phyloP scores from a whole-genome alignment of 2,797 vertebrate genomes.

The Pipistrellus pygmaeus region DNA sequence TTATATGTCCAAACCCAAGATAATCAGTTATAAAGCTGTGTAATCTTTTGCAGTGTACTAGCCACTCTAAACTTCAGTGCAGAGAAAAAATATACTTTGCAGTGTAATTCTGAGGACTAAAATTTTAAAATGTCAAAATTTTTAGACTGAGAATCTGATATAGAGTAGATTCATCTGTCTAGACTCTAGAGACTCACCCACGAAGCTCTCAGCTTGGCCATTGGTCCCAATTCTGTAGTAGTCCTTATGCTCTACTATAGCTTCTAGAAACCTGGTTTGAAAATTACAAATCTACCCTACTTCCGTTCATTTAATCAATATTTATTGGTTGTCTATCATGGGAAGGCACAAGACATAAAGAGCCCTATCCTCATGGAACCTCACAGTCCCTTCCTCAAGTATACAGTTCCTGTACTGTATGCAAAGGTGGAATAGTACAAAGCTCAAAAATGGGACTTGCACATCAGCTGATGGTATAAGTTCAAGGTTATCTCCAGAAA shows the following conservation, averaged over 20 bases:
- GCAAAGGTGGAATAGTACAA: background rate
- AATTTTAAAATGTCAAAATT: background rate
- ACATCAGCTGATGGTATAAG: background rate
- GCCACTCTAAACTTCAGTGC: background rate
- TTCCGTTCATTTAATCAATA: background rate
- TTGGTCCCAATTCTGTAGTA: background rate
- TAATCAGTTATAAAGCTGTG: background rate
- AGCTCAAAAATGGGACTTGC: background rate
- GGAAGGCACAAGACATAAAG: background rate
- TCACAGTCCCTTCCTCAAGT: background rate
- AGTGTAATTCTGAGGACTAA: background rate
- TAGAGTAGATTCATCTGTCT: background rate
- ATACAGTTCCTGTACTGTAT: background rate
- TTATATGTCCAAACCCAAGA: background rate
- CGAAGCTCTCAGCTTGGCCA: background rate
- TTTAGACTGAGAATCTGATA: background rate
- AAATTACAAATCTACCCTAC: background rate
- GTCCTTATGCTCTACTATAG: background rate
- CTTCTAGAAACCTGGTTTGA: background rate
- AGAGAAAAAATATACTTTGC: background rate
- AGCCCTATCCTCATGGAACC: background rate
- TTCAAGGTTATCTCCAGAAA: background rate
- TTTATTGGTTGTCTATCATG: background rate
- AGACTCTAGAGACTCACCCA: background rate
- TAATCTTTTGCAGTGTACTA: background rate